These are phyloP conservation scores for Microcebus murinus DNA, from an alignment of 2,113 vertebrate genomes.

Conservation along the genomic window DNA sequence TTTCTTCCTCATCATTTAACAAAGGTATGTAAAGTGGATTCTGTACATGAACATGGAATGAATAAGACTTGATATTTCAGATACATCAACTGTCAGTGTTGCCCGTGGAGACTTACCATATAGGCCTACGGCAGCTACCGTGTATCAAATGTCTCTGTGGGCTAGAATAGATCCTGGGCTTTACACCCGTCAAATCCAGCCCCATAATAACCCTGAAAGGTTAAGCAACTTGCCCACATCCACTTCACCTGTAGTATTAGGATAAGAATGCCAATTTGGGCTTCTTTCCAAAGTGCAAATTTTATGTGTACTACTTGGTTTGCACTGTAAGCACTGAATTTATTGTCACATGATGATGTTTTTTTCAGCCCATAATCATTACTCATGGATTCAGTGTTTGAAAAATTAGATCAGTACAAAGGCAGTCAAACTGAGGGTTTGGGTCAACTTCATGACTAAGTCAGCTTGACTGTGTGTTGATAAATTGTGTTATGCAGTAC, in stretches of 20 bases:
- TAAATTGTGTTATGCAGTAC: background rate
- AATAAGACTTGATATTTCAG: background rate
- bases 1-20: conserved; percentile 17
- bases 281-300: background rate
- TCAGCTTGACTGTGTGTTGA: background rate
- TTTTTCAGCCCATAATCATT: background rate
- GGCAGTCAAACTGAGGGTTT: background rate
- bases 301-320: background rate
- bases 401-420: conserved; percentile 21
- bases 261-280: background rate
- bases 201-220: background rate
- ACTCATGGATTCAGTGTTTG: conserved; percentile 15
- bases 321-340: background rate
- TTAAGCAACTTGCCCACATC: background rate
- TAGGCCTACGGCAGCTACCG: background rate
- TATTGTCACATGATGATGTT: background rate
- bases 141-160: background rate
- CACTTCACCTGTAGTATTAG: background rate
- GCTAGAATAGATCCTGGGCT: background rate
- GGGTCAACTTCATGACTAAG: background rate
- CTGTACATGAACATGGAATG: background rate
- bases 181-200: background rate
- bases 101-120: background rate
- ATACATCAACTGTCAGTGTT: background rate
- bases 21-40: background rate